Conservation (phyloP, 2,888 invertebrate species). For the Caenorhabditis angaria region DNA sequence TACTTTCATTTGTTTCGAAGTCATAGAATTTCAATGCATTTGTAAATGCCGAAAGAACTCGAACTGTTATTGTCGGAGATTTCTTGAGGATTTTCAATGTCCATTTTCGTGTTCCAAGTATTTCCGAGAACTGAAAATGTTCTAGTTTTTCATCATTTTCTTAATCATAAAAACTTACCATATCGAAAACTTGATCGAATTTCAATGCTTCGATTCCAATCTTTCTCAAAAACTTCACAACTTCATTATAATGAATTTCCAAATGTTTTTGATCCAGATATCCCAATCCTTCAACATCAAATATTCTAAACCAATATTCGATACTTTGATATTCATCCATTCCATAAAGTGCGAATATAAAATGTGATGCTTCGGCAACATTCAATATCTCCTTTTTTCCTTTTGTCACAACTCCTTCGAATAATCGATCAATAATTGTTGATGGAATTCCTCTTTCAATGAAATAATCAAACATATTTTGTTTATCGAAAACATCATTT, state of each 20-base stretch:
- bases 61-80: neutral
- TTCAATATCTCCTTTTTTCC: neutral
- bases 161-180: neutral
- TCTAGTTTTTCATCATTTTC: neutral
- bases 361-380: neutral
- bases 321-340: neutral
- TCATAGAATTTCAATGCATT: neutral
- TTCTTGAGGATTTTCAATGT: neutral
- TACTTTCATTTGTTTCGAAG: neutral
- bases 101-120: neutral
- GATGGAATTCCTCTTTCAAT: neutral
- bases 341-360: neutral
- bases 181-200: neutral
- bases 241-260: neutral
- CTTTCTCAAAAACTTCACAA: neutral
- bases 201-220: neutral
- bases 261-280: neutral
- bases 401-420: slow-evolving; percentile 1
- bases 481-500: neutral
- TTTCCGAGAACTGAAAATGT: neutral
- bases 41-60: neutral
- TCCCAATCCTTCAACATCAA: neutral
- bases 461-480: neutral
- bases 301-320: neutral
- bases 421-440: neutral